Conservation (phyloP, 2,888 invertebrate species). For the Cacoxenus indagator region DNA sequence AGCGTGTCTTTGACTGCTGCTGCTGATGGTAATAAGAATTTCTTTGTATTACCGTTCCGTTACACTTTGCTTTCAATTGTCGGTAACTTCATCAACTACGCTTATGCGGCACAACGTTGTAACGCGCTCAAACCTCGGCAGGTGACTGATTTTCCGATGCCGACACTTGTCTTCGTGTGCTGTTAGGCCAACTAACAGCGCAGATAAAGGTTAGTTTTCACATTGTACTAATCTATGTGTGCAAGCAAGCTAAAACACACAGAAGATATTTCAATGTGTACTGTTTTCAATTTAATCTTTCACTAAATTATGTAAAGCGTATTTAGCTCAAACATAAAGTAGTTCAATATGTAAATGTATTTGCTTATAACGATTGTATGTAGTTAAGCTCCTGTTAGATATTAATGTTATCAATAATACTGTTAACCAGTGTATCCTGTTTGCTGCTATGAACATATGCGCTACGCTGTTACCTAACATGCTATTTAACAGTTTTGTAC, state of each 20-base stretch:
- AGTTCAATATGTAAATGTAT: too few species aligned
- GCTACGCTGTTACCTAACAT: too few species aligned
- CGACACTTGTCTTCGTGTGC: not conserved
- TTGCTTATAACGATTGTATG: too few species aligned
- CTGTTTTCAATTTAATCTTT: too few species aligned
- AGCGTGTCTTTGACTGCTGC: slow-evolving; percentile 5
- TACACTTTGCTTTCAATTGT: not conserved
- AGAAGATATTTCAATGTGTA: too few species aligned
- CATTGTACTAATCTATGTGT: not conserved
- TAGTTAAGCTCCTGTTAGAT: too few species aligned
- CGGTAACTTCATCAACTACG: not conserved
- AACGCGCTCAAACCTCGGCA: slow-evolving; percentile 63
- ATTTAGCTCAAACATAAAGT: too few species aligned
- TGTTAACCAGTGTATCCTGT: too few species aligned
- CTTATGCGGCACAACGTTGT: slow-evolving; percentile 46
- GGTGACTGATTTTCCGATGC: slow-evolving; percentile 53
- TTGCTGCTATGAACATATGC: too few species aligned
- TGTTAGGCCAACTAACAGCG: not conserved
- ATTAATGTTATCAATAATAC: too few species aligned
- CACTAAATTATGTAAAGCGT: too few species aligned
- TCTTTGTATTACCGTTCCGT: slow-evolving; percentile 4
- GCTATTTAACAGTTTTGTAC: too few species aligned
- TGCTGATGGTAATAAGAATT: slow-evolving; percentile 25
- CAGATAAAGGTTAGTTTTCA: not conserved
- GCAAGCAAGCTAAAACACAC: not conserved